A percentile compares a stretch with the other conserved stretches of the same genome.
phyloP scores from a whole-genome alignment of 2,113 vertebrate genomes.

The Tachycineta bicolor region DNA sequence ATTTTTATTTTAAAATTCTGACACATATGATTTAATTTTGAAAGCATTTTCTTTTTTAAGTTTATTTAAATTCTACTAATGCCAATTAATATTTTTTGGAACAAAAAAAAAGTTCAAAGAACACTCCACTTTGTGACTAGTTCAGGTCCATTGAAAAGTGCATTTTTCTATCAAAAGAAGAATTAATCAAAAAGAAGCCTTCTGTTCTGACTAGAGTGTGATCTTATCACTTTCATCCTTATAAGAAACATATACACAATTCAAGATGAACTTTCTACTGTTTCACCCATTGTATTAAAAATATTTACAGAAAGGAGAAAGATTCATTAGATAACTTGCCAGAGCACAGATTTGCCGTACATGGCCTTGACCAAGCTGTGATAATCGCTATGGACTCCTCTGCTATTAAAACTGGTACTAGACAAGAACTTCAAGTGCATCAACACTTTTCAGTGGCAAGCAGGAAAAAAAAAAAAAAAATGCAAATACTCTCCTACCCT shows the following conservation, averaged over 20 bases:
- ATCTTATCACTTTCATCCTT: neutral
- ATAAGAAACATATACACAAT: neutral
- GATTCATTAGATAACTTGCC: neutral
- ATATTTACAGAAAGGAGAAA: neutral
- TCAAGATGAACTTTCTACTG: neutral
- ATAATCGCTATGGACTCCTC: neutral
- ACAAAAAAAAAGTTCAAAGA: neutral
- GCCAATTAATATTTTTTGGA: neutral
- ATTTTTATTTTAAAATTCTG: neutral
- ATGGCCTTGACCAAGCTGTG: neutral
- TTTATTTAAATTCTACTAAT: neutral
- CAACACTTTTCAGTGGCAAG: conserved; percentile 2
- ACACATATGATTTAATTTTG: neutral
- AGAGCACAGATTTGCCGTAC: neutral
- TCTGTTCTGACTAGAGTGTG: neutral
- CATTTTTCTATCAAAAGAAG: neutral
- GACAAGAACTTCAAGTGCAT: neutral
- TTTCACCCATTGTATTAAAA: neutral
- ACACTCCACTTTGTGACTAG: neutral
- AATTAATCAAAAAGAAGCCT: neutral
- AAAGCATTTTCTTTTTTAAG: neutral
- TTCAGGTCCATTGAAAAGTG: neutral
- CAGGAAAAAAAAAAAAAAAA: neutral
- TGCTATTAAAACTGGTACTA: neutral
- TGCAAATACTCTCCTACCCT: neutral